Conservation (phyloP, 2,888 invertebrate genomes). For the Patella depressa region DNA sequence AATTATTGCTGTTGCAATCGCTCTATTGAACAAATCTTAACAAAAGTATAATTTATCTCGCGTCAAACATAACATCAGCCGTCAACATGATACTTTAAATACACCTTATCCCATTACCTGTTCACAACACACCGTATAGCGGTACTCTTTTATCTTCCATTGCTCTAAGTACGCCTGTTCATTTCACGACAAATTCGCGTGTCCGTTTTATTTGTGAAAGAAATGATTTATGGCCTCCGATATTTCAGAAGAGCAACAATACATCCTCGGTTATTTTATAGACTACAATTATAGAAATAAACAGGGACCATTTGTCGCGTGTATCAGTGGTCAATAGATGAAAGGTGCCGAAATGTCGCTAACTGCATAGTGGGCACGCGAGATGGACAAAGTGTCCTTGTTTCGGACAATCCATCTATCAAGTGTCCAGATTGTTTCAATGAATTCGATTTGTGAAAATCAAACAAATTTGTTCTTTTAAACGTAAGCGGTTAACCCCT, state of each 20-base stretch:
- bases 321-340: neutral
- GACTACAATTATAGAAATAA: conserved; percentile 10
- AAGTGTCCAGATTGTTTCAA: neutral
- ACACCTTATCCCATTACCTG: neutral
- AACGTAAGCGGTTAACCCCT: too few species aligned
- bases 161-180: neutral
- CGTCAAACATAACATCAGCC: too few species aligned
- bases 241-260: neutral
- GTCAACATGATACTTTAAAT: too few species aligned
- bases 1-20: too few species aligned
- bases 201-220: neutral
- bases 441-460: neutral
- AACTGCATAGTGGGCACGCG: neutral
- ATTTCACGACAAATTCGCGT: conserved; percentile 10
- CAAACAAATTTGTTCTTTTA: too few species aligned
- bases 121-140: neutral
- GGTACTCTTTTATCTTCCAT: neutral
- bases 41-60: too few species aligned
- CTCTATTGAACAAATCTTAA: too few species aligned
- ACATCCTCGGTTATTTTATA: neutral
- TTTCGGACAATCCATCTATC: neutral
- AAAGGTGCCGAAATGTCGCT: neutral
- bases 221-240: neutral
- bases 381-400: neutral
- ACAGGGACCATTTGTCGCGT: conserved; percentile 4